Percentiles rank a stretch among this genome's conserved stretches.
Evolutionary conservation across 2,797 vertebrate genomes (phyloP).

Genomic region (Brachyalestes nurse): DNA sequence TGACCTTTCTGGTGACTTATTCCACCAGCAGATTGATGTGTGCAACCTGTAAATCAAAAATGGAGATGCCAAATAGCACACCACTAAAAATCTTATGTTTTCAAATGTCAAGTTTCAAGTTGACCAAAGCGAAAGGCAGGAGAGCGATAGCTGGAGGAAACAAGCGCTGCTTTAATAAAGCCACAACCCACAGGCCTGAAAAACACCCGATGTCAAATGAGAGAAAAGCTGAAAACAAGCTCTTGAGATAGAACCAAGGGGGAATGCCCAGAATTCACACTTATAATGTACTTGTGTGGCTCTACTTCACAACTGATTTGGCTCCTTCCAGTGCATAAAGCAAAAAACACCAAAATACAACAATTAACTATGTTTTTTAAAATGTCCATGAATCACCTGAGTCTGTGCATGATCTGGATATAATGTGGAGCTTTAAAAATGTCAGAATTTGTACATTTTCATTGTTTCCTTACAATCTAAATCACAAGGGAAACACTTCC

Average conservation of each 20-base stretch:
- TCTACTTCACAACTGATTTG: not conserved
- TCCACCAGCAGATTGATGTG: not conserved
- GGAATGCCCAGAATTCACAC: not conserved
- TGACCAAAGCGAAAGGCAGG: constrained; percentile 41
- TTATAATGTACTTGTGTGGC: not conserved
- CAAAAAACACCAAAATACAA: not conserved
- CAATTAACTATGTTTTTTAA: too few relatives aligned
- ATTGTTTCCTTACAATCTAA: not conserved
- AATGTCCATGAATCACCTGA: not conserved
- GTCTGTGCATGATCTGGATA: not conserved
- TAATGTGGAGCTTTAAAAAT: too few relatives aligned
- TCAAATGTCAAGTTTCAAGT: constrained; percentile 59
- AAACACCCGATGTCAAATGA: constrained; percentile 16
- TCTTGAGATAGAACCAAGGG: not conserved
- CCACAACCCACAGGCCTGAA: constrained; percentile 53
- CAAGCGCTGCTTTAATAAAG: constrained; percentile 51
- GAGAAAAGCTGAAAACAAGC: not conserved
- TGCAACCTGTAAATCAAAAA: constrained; percentile 1
- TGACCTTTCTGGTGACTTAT: constrained; percentile 4
- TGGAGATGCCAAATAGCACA: not conserved
- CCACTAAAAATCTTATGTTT: not conserved
- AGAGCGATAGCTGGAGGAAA: constrained; percentile 12
- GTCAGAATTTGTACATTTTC: too few relatives aligned
- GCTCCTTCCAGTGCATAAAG: not conserved
- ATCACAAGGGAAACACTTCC: not conserved